Evolutionary conservation across 2,888 invertebrate genomes (phyloP).

Genomic region (Mongoloraphidia duomilia): DNA sequence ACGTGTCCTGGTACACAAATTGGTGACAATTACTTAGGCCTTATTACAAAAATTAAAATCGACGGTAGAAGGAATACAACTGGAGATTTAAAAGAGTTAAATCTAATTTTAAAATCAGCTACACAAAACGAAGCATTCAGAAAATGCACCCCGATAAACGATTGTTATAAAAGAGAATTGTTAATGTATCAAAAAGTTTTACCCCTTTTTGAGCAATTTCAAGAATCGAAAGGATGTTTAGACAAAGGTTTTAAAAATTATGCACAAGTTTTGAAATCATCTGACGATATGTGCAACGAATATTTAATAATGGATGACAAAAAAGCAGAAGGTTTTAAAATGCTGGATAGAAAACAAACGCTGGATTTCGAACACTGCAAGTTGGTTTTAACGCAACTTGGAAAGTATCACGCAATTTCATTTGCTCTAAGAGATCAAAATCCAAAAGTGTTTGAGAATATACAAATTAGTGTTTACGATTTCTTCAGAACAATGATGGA

Average conservation of each 20-base stretch:
- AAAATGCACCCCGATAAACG: background rate
- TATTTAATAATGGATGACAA: too few relatives aligned
- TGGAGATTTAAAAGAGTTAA: slow-evolving; percentile 4
- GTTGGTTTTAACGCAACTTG: too few relatives aligned
- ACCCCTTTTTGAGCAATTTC: slow-evolving; percentile 8
- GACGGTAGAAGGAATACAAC: slow-evolving; percentile 8
- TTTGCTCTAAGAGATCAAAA: too few relatives aligned
- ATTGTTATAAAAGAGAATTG: background rate
- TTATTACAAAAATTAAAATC: slow-evolving; percentile 14
- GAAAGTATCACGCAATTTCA: too few relatives aligned
- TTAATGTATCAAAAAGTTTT: slow-evolving; percentile 8
- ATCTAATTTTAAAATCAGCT: slow-evolving; percentile 4
- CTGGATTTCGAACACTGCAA: too few relatives aligned
- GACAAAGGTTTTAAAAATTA: slow-evolving; percentile 5
- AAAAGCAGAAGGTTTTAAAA: too few relatives aligned
- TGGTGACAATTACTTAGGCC: slow-evolving; percentile 21
- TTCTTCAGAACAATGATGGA: too few relatives aligned
- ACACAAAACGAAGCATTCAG: background rate
- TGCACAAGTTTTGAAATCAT: too few relatives aligned
- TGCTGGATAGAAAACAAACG: too few relatives aligned
- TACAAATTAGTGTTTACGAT: too few relatives aligned
- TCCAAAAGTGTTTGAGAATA: too few relatives aligned
- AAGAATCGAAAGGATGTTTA: background rate
- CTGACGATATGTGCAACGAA: too few relatives aligned
- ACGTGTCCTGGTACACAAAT: slow-evolving; percentile 14